Conservation (phyloP, 2,797 vertebrate genomes). For the Lagorchestes hirsutus region DNA sequence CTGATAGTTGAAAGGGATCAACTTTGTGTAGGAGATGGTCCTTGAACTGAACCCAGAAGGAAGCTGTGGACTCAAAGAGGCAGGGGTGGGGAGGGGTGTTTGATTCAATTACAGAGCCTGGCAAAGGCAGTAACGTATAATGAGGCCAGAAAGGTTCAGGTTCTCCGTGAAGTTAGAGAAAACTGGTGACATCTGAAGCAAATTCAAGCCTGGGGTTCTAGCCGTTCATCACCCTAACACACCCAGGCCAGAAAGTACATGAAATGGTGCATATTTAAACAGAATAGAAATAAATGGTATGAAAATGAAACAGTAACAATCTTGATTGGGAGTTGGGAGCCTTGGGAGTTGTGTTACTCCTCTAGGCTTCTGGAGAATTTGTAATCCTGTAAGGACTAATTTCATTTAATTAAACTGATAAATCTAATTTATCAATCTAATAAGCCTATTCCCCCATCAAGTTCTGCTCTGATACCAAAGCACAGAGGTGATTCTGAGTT, state of each 20-base stretch:
- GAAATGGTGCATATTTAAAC: neutral
- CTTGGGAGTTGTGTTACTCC: neutral
- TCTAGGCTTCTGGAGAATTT: constrained; percentile 44
- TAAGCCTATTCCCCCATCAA: neutral
- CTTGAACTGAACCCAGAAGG: neutral
- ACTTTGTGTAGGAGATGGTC: neutral
- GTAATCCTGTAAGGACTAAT: constrained; percentile 35
- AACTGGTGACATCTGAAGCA: neutral
- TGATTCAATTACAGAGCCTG: neutral
- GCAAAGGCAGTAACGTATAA: neutral
- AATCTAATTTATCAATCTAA: neutral
- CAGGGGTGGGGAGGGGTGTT: neutral
- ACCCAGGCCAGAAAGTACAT: neutral
- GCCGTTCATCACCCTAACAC: neutral
- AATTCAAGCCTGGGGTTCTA: neutral
- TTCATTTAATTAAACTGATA: constrained; percentile 65
- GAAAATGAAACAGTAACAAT: neutral
- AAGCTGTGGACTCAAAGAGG: neutral
- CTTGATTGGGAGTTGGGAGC: neutral
- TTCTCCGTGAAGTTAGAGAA: neutral
- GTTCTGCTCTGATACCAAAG: neutral
- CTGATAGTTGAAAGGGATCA: neutral
- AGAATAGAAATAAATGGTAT: neutral
- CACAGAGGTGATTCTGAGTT: neutral
- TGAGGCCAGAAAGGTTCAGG: neutral